These are phyloP conservation scores for Chloropsis cyanopogon DNA, from an alignment of 2,113 vertebrate species.

Conservation along the genomic window DNA sequence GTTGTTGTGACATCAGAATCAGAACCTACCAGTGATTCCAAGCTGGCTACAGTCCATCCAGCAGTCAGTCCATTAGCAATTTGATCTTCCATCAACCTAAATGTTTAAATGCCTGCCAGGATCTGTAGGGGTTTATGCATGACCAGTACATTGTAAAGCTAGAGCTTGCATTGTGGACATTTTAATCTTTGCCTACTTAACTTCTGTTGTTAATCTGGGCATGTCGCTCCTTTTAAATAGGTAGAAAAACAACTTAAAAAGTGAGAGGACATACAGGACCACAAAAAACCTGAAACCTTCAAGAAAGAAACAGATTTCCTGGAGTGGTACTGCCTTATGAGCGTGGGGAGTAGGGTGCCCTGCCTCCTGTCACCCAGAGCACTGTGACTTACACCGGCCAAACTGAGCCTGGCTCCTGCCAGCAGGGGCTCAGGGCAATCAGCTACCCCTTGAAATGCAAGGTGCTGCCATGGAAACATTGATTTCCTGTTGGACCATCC, in stretches of 20 bases:
- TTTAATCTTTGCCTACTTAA: constrained; percentile 11
- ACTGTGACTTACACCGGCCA: constrained; percentile 18
- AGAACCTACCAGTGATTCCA: constrained; percentile 25
- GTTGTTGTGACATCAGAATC: background rate
- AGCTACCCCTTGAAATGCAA: background rate
- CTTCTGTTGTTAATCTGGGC: constrained; percentile 11
- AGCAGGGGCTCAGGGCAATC: background rate
- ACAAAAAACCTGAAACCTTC: background rate
- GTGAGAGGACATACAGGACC: constrained; percentile 19
- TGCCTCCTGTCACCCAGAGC: constrained; percentile 9
- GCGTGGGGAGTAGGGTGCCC: background rate
- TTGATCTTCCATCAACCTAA: constrained; percentile 1
- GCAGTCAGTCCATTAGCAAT: constrained; percentile 25
- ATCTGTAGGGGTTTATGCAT: constrained; percentile 52
- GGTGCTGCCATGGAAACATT: background rate
- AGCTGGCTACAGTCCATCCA: constrained; percentile 42
- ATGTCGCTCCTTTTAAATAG: constrained; percentile 56
- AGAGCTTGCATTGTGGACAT: constrained; percentile 13
- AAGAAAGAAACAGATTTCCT: background rate
- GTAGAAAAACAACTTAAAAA: constrained; percentile 11
- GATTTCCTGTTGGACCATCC: background rate
- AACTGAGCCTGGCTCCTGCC: background rate
- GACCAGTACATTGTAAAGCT: constrained; percentile 49
- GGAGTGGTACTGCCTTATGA: background rate
- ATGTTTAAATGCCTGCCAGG: constrained; percentile 46